Evolutionary conservation across 2,888 invertebrate genomes (phyloP).

Genomic region (Archips xylosteana): DNA sequence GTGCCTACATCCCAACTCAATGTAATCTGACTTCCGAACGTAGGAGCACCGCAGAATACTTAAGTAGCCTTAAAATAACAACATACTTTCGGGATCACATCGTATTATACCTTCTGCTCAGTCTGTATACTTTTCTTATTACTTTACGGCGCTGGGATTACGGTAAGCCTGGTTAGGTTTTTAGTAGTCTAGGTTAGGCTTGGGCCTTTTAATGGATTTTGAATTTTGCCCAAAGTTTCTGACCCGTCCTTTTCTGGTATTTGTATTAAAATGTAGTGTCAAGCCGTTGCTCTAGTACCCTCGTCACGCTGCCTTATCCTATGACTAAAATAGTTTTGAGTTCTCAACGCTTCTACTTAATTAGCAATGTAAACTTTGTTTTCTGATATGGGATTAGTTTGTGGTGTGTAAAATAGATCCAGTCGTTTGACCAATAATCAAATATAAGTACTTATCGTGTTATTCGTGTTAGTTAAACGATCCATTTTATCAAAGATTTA

Average conservation of each 20-base stretch:
- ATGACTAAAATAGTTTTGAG: constrained; percentile 17
- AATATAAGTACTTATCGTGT: no score
- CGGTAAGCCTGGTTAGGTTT: constrained; percentile 3
- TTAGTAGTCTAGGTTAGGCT: constrained; percentile 2
- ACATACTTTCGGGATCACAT: constrained; percentile 27
- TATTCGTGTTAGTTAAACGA: neutral
- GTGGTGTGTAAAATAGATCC: no score
- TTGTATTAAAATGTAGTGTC: constrained; percentile 33
- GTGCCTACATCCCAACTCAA: constrained; percentile 40
- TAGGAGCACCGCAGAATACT: constrained; percentile 39
- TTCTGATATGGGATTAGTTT: constrained; percentile 1
- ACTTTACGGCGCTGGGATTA: constrained; percentile 7
- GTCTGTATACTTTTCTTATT: neutral
- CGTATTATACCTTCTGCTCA: neutral
- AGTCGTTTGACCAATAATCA: no score
- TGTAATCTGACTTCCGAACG: constrained; percentile 44
- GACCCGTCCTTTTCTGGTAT: constrained; percentile 17
- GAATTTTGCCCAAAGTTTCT: neutral
- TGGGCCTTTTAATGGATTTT: constrained; percentile 10
- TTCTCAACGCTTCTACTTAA: constrained; percentile 20
- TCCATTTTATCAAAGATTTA: neutral
- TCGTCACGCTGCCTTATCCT: constrained; percentile 15
- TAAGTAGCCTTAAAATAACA: constrained; percentile 38
- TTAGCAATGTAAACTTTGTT: constrained; percentile 2
- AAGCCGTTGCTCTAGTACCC: constrained; percentile 18